These are phyloP conservation scores for Podotricha telesiphe DNA, from an alignment of 2,888 invertebrate species.

Conservation along the genomic window DNA sequence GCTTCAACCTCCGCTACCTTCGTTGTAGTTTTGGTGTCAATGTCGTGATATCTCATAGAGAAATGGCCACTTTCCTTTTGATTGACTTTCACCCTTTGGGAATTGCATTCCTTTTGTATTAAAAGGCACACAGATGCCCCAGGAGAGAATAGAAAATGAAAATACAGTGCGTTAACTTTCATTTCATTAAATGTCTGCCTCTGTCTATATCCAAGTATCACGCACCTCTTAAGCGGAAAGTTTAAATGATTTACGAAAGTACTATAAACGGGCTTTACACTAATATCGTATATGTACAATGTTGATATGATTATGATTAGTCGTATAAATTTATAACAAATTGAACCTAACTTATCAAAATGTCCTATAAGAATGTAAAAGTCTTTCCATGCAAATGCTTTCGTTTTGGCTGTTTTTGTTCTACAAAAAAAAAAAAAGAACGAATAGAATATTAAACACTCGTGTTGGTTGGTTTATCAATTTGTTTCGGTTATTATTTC, in stretches of 20 bases:
- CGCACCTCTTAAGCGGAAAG: background rate
- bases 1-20: background rate
- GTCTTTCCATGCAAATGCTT: background rate
- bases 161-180: background rate
- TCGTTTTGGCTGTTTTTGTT: background rate
- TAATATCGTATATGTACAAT: background rate
- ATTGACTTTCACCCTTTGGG: conserved; percentile 32
- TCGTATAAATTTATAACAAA: background rate
- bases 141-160: conserved; percentile 35
- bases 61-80: conserved; percentile 30
- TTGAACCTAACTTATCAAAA: background rate
- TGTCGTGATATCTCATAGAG: conserved; percentile 17
- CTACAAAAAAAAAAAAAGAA: background rate
- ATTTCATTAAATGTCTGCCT: background rate
- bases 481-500: background rate
- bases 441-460: background rate
- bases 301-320: background rate
- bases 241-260: background rate
- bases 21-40: conserved; percentile 3
- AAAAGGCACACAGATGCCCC: conserved; percentile 16
- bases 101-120: conserved; percentile 24
- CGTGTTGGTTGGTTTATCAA: background rate
- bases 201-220: background rate
- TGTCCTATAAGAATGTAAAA: background rate
- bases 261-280: background rate